phyloP scores from a whole-genome alignment of 1,140 invertebrate species.

The Zaprionus davidi region DNA sequence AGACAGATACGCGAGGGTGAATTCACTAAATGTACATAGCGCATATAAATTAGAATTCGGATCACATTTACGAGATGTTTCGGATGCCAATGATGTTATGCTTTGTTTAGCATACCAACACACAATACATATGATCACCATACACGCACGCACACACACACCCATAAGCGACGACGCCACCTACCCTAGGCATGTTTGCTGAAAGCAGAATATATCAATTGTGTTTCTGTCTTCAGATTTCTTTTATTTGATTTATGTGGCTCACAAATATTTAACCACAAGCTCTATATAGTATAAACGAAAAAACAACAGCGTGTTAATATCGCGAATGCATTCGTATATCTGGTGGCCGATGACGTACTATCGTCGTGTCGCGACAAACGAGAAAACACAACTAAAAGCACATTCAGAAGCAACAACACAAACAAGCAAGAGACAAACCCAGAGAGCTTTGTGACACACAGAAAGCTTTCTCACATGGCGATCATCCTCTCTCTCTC shows the following conservation, averaged over 20 bases:
- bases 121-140: constrained; percentile 27
- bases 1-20: constrained; percentile 21
- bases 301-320: constrained; percentile 15
- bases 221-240: constrained; percentile 12
- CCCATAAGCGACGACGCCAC: constrained; percentile 32
- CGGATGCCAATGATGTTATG: constrained; percentile 26
- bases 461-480: constrained; percentile 31
- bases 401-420: constrained; percentile 52
- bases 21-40: background rate
- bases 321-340: constrained; percentile 40
- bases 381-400: constrained; percentile 64
- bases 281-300: background rate
- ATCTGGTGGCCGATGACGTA: constrained; percentile 48
- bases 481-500: constrained; percentile 27
- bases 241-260: constrained; percentile 30
- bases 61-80: constrained; percentile 6
- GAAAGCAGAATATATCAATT: constrained; percentile 52
- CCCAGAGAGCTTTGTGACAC: constrained; percentile 26
- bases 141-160: constrained; percentile 11
- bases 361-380: constrained; percentile 53
- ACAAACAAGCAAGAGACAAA: constrained; percentile 21
- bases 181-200: constrained; percentile 71
- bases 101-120: constrained; percentile 42
- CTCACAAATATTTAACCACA: constrained; percentile 26
- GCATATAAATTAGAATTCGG: constrained; percentile 27